Conservation (phyloP, 2,113 vertebrate genomes). For the Corvus hawaiiensis region DNA sequence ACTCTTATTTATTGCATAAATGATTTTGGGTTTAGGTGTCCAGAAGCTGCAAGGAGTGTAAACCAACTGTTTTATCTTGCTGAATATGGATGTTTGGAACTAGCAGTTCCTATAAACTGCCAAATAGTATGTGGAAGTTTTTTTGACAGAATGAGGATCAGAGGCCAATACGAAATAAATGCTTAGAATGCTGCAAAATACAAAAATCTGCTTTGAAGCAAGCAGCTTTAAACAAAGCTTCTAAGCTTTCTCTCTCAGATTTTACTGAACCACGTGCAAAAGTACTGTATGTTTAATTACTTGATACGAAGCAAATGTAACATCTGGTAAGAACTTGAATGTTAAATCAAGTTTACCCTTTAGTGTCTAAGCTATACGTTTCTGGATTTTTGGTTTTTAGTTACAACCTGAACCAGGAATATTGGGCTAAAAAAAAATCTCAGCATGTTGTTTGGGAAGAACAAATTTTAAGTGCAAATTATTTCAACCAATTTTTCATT, state of each 20-base stretch:
- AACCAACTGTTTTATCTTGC: background rate
- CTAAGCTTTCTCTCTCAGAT: conserved; percentile 47
- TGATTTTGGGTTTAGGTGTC: background rate
- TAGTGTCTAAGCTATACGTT: conserved; percentile 1
- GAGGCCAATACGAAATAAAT: background rate
- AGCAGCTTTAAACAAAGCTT: conserved; percentile 62
- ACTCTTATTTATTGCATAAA: background rate
- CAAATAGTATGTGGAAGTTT: background rate
- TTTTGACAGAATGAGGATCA: background rate
- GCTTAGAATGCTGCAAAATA: conserved; percentile 21
- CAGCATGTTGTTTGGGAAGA: background rate
- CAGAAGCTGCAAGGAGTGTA: background rate
- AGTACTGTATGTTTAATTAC: conserved; percentile 52
- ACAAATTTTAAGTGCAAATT: background rate
- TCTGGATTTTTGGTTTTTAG: background rate
- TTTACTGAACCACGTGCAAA: conserved; percentile 40
- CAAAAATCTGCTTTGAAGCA: conserved; percentile 57
- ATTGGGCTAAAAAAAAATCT: background rate
- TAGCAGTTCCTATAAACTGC: background rate
- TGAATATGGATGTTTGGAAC: background rate
- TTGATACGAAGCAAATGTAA: conserved; percentile 46
- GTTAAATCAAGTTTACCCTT: conserved; percentile 44
- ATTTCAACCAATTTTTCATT: background rate
- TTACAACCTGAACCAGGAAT: background rate
- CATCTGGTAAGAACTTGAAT: conserved; percentile 47